Base-by-base conservation (phyloP, 2,888 invertebrate species). In the Crepidodera aurea region DNA sequence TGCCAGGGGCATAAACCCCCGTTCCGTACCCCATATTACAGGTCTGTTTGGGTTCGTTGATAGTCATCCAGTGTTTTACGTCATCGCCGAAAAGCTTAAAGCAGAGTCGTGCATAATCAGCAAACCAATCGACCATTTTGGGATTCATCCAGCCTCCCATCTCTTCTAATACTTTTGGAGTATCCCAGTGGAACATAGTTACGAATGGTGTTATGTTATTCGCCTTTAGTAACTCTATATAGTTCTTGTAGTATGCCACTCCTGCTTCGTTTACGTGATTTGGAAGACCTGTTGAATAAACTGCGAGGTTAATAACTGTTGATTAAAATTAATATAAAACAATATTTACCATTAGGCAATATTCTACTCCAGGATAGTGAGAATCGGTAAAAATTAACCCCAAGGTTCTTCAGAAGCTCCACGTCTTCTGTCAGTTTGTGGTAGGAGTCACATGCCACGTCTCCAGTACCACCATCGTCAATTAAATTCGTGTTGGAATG, bases 221-320 rank as follows among this genome's bases (percentile, higher is more conserved):
- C 0, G 2, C 16, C 7, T 46, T 16, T 13, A 64, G 79, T 51
- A 79, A 83, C 1, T 13, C 46, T 4, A 70, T 62, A n/a, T 68
- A 25, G 29, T 59, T 65, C 25, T 63, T 62, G 51, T 70, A 70
- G 32, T 68, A 69, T 58, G 86, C 81, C 7, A 94, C 83, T 18
- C 92, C 94, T 1, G 85, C 83, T 48, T 84, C 81, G 75, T 90
- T 94, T 16, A 92, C 82, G 18, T 84, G 75, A 71, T 88, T 86
- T n/a, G 84, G 83, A 55, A 85, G 82, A 19, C 60, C 60, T 54
- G 12, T 13, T n/a, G n/a, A n/a, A n/a, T n/a, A n/a, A n/a, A n/a
- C n/a, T n/a, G n/a, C n/a, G n/a, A n/a, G n/a, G n/a, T n/a, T n/a
- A n/a, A n/a, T n/a, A n/a, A n/a, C n/a, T n/a, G n/a, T n/a, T n/a